These are phyloP conservation scores for Channa maculata DNA, from an alignment of 2,113 vertebrate species.

Conservation along the genomic window DNA sequence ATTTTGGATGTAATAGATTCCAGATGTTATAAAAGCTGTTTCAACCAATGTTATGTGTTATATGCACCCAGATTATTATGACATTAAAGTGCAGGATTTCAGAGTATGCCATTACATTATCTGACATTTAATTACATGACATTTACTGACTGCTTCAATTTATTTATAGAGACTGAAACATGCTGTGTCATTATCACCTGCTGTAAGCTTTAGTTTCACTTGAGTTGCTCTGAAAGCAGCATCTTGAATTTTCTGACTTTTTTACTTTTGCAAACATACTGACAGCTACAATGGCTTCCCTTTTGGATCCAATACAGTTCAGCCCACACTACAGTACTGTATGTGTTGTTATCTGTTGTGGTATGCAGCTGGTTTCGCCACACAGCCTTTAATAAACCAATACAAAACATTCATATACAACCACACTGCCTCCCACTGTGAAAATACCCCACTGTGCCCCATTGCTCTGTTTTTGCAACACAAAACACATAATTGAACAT, in stretches of 20 bases:
- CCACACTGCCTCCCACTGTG: conserved; percentile 10
- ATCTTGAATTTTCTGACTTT: background rate
- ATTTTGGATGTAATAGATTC: conserved; percentile 44
- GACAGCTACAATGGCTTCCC: conserved; percentile 2
- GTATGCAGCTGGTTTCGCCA: conserved; percentile 7
- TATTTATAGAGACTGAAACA: background rate
- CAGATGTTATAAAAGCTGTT: conserved; percentile 45
- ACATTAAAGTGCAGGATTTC: conserved; percentile 10
- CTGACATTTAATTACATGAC: conserved; percentile 18
- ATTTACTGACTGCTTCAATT: background rate
- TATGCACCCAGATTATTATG: conserved; percentile 32
- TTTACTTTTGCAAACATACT: background rate
- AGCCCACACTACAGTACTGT: background rate
- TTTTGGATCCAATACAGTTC: background rate
- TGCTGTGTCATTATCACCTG: background rate
- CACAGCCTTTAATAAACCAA: conserved; percentile 6
- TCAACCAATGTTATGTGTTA: conserved; percentile 32
- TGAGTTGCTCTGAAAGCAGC: too few relatives aligned
- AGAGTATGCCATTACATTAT: conserved; percentile 43
- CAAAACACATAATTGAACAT: conserved; percentile 57
- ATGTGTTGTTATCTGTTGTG: background rate
- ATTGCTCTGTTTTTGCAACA: conserved; percentile 32
- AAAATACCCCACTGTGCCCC: conserved; percentile 47
- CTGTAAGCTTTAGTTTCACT: too few relatives aligned
- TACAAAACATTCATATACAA: conserved; percentile 26